These are phyloP conservation scores for Oncorhynchus mykiss DNA, from an alignment of 2,113 vertebrate genomes.

Conservation along the genomic window DNA sequence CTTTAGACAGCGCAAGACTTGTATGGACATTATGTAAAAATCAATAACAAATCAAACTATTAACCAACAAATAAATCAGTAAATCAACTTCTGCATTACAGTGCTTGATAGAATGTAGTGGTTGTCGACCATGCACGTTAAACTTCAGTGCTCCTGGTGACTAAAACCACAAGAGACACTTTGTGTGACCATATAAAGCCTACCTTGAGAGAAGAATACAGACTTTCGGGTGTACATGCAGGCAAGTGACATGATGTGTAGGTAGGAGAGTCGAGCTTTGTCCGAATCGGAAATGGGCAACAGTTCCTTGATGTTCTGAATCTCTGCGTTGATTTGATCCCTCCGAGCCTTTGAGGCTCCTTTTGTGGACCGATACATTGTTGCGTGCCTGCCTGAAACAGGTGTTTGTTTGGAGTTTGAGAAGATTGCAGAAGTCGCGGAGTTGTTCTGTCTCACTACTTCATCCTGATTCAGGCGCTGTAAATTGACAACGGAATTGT, in stretches of 20 bases:
- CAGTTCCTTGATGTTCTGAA: conserved; percentile 90
- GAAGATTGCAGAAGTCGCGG: neutral
- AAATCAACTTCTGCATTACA: neutral
- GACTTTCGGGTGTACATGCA: conserved; percentile 94
- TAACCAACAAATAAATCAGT: neutral
- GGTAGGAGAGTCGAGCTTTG: conserved; percentile 89
- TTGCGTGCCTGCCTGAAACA: conserved; percentile 43
- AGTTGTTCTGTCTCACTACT: neutral
- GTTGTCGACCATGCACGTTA: neutral
- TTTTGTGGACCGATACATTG: conserved; percentile 92
- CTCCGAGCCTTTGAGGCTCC: conserved; percentile 92
- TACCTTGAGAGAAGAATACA: conserved; percentile 89
- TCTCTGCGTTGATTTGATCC: conserved; percentile 95
- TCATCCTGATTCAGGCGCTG: neutral
- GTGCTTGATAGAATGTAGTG: neutral
- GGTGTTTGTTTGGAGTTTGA: conserved; percentile 36
- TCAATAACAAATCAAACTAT: neutral
- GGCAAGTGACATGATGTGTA: conserved; percentile 93
- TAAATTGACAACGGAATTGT: neutral
- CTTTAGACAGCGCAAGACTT: conserved; percentile 68
- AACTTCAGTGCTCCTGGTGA: conserved; percentile 11
- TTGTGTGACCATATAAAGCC: conserved; percentile 49
- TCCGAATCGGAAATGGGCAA: conserved; percentile 88
- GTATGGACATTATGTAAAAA: neutral
- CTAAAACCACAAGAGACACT: conserved; percentile 23